Evolutionary conservation across 2,797 vertebrate genomes (phyloP), one percentile per base, ranked within the genome.

Genomic region (Lepilemur septentrionalis): DNA sequence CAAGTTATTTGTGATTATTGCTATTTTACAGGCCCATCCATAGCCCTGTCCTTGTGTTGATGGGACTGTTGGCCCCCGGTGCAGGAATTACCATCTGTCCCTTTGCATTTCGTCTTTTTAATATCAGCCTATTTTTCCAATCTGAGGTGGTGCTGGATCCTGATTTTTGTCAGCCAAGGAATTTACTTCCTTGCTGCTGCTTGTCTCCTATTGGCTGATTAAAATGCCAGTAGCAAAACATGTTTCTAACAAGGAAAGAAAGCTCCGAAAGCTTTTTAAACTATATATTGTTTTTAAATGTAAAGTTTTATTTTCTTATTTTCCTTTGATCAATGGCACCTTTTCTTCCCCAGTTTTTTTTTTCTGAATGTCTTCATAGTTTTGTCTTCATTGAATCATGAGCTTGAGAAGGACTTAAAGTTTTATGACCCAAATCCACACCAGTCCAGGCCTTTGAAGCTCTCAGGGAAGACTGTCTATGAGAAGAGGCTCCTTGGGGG

Each of bases 271-370:
- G 3, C 52, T 89, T 63, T 88, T 89, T 7, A 63, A 79, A 85
- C 43, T 70, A 0, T 67, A n/a, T 9, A 15, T 32, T 79, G 32
- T 73, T 75, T 90, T 79, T 38, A 55, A 69, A 52, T 30, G 11
- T 80, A 79, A 84, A 85, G 15, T 83, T 92, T 59, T 94, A 11
- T 88, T 91, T 52, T 93, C 43, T 87, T 28, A 20, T n/a, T 87
- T 63, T 94, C 32, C 43, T 90, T 89, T 55, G 32, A 79, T 84
- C 41, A 8, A 3, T 73, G 61, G 23, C 32, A 28, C 15, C 35
- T 96, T 76, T 92, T 61, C 30, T 52, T 38, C 25, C 28, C 18
- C 15, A 0, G 48, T 13, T 50, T 52, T 69, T 80, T 57, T 92
- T 63, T 57, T 7, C 61, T 70, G 63, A 87, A 90, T 35, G 7